Evolutionary conservation across 2,797 vertebrate species (phyloP).

Genomic region (Limnodromus scolopaceus): DNA sequence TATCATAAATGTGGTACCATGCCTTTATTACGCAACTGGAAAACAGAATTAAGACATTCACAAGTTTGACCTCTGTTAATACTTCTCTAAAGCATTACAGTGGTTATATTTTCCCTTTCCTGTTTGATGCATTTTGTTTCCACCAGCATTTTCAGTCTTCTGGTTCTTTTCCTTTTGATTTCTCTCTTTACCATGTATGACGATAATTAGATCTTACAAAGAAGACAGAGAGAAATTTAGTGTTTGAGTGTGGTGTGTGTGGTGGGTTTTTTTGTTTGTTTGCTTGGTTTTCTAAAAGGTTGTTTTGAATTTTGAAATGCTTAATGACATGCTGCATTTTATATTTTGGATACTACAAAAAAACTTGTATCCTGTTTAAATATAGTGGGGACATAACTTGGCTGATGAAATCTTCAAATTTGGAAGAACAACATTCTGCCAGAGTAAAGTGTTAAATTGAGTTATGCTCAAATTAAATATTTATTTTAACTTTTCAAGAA

Average conservation of each 20-base stretch:
- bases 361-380: background rate
- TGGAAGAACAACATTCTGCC: background rate
- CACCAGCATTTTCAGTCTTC: background rate
- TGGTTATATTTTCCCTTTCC: constrained; percentile 12
- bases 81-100: background rate
- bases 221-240: background rate
- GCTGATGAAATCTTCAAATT: background rate
- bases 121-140: background rate
- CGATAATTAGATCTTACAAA: background rate
- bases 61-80: background rate
- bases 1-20: background rate
- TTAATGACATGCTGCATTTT: background rate
- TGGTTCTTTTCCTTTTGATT: background rate
- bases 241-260: background rate
- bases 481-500: background rate
- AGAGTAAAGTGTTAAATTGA: background rate
- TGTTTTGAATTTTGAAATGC: background rate
- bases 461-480: background rate
- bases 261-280: background rate
- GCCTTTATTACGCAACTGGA: background rate
- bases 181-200: background rate
- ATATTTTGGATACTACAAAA: background rate
- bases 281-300: background rate
- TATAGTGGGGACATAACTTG: background rate
- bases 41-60: background rate